Evolutionary conservation across 2,797 vertebrate genomes (phyloP).

Genomic region (Pseudopleuronectes americanus): DNA sequence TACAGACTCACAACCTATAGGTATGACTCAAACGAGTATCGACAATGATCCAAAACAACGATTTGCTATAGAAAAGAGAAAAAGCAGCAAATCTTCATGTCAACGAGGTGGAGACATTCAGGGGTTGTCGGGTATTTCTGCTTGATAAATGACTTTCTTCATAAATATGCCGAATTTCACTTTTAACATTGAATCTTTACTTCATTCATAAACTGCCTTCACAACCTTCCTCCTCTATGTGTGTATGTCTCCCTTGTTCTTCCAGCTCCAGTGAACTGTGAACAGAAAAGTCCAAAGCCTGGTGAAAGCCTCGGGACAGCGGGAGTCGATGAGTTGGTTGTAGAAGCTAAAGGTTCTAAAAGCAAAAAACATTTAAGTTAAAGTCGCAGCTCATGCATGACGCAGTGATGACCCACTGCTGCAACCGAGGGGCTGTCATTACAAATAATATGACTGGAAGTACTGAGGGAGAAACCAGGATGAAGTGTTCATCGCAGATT

Average conservation of each 20-base stretch:
- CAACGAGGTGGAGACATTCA: too few relatives aligned
- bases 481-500: conserved; percentile 55
- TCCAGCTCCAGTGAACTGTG: neutral
- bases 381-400: conserved; percentile 17
- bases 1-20: neutral
- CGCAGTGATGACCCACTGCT: conserved; percentile 10
- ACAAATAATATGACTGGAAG: conserved; percentile 45
- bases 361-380: conserved; percentile 26
- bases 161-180: too few relatives aligned
- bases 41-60: too few relatives aligned
- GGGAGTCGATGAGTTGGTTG: conserved; percentile 19
- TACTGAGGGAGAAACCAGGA: conserved; percentile 49
- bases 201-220: neutral
- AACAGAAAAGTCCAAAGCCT: conserved; percentile 1
- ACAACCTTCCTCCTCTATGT: neutral
- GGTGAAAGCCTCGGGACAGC: conserved; percentile 14
- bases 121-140: too few relatives aligned
- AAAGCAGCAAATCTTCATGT: too few relatives aligned
- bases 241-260: neutral
- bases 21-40: too few relatives aligned
- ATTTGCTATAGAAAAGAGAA: too few relatives aligned
- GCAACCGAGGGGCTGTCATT: conserved; percentile 11
- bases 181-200: neutral
- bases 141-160: too few relatives aligned
- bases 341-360: conserved; percentile 24